Base-by-base conservation (phyloP, 2,888 invertebrate species). In the Dendrolimus pini region DNA sequence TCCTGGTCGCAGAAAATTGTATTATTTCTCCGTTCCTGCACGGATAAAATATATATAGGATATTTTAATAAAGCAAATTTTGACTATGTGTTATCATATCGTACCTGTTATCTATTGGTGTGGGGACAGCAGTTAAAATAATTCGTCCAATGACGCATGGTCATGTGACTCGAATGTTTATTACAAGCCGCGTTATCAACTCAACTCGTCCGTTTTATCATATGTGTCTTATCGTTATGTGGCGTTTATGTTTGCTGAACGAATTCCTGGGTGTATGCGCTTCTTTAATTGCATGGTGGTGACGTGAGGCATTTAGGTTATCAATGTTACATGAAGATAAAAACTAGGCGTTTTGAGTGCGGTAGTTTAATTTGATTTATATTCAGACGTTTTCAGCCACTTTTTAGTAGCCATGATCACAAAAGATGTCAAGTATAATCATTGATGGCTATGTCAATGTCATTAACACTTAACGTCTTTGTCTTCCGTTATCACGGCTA, bases 221-320 rank as follows among this genome's bases (percentile, higher is more conserved):
- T 54, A 30, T 52, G 41, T 55, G 52, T 68, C 65, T 65, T 77
- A 75, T 77, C 70, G 62, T 59, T 61, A 60, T 64, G 65, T 74
- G 70, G 74, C 67, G 74, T 67, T 72, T 77, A 80, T 81, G 78
- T 84, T 84, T 80, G 78, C 69, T 63, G 68, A 62, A 64, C 67
- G 74, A 74, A 83, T 84, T 78, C 83, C 80, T 56, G 58, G 57
- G 60, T 62, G 67, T 65, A 60, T 65, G 63, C 73, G 68, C 71
- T 60, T 61, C 69, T 72, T 66, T 65, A 74, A 78, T 80, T 68
- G 70, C 70, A 75, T 60, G 55, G 58, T 59, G 61, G 63, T 80
- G 77, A 78, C 75, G 73, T 69, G 47, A 47, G 47, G 47, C 47
- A 30, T 47, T 54, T 12, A 57, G 13, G 10, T 30, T 30, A 30